Evolutionary conservation across 2,113 vertebrate genomes (phyloP), one percentile per base, ranked within the genome.

Genomic region (Anoplopoma fimbria): DNA sequence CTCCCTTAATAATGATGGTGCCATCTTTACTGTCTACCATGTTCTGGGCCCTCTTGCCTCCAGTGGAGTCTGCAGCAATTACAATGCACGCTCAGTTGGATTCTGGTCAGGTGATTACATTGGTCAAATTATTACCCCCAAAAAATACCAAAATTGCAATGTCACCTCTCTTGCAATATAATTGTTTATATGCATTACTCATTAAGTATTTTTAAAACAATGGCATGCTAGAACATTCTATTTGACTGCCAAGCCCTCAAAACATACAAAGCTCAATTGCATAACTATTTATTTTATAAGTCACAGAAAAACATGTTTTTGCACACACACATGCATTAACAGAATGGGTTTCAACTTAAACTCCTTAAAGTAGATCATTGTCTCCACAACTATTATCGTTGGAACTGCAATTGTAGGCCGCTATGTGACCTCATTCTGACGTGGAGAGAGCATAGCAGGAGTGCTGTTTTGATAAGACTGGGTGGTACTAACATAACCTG

Each of bases 401-500:
- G 13, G 19, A 61, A 31, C 8, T 51, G 23, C 23, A 75, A 21
- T 19, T 27, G 9, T 19, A 8, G 42, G 23, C 4, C n/a, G 10
- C 23, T 36, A 2, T 17, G 23, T 51, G 14, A 21, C n/a, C 60
- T 38, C 12, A 29, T n/a, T 17, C 2, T 10, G 49, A 2, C 17
- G 4, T 25, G 17, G 14, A 49, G 15, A 57, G 62, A 29, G 19
- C 31, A 23, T 3, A 49, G 33, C 14, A 6, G 57, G 29, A 62
- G 38, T 49, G 27, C 8, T 33, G 23, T 4, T 45, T 61, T 69
- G 82, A 81, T 81, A 45, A 76, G 27, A 63, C 88, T n/a, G 62
- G 85, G n/a, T 45, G 33, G 27, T 62, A 38, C 88, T 75, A 79
- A 77, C 62, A 60, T 19, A 13, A 72, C 87, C 88, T 77, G 69